phyloP scores from a whole-genome alignment of 2,888 invertebrate genomes.

The Cryptosula pallasiana region DNA sequence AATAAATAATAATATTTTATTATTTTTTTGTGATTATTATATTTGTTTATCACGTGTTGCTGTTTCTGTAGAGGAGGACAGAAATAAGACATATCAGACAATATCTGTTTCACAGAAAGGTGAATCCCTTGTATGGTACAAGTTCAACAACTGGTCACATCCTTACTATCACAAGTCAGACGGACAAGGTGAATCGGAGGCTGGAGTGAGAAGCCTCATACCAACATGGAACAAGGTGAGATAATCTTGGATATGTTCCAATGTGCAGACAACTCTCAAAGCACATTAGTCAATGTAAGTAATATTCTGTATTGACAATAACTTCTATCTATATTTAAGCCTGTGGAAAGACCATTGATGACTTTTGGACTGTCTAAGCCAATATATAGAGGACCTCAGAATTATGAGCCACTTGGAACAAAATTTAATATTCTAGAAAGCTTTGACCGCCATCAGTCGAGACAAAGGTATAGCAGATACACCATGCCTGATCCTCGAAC shows the following conservation, averaged over 20 bases:
- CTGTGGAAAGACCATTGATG: neutral
- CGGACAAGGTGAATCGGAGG: neutral
- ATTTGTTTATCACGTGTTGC: no score
- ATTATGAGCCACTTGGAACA: neutral
- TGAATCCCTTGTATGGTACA: neutral
- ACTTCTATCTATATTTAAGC: neutral
- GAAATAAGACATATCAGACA: neutral
- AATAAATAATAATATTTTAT: no score
- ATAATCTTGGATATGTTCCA: no score
- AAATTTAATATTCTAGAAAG: neutral
- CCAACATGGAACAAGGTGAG: neutral
- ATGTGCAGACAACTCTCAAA: neutral
- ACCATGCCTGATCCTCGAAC: neutral
- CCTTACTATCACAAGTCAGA: slow-evolving; percentile 4
- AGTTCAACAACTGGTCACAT: slow-evolving; percentile 6
- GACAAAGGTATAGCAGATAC: neutral
- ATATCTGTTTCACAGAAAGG: neutral
- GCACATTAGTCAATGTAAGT: neutral
- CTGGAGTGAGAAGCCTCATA: neutral
- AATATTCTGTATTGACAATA: neutral
- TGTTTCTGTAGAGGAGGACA: neutral
- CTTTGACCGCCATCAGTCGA: neutral
- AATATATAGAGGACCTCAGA: neutral
- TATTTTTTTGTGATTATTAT: no score
- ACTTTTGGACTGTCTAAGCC: neutral